Conservation (phyloP, 2,888 invertebrate genomes). For the Drymonia ruficornis region DNA sequence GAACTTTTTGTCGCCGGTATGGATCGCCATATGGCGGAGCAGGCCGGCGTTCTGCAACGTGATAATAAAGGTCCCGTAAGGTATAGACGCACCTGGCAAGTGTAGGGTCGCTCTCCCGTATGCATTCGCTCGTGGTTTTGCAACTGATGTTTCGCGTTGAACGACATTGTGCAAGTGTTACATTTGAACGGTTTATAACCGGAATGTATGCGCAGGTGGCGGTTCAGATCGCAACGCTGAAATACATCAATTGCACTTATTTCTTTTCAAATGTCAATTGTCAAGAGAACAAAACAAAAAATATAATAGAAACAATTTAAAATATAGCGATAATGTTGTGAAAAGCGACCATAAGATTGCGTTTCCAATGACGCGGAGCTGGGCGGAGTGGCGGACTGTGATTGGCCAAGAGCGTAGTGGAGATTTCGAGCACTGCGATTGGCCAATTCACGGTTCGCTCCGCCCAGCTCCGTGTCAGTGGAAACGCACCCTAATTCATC, state of each 20-base stretch:
- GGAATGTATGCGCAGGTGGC: constrained; percentile 80
- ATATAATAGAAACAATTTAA: not conserved
- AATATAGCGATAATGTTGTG: not conserved
- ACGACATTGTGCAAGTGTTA: constrained; percentile 78
- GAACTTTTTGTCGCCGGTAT: constrained; percentile 63
- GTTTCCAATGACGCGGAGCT: too few species aligned
- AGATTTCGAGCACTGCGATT: too few species aligned
- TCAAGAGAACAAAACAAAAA: too few species aligned
- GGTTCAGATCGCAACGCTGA: constrained; percentile 81
- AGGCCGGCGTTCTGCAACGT: constrained; percentile 60
- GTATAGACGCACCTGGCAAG: constrained; percentile 69
- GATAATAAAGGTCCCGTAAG: constrained; percentile 32
- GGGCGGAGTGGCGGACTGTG: too few species aligned
- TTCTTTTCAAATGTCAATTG: constrained; percentile 16
- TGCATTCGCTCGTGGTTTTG: constrained; percentile 83
- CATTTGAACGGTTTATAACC: constrained; percentile 82
- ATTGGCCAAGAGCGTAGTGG: too few species aligned
- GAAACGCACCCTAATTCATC: too few species aligned
- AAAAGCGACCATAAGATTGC: too few species aligned
- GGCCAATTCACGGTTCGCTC: too few species aligned
- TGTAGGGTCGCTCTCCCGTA: constrained; percentile 79
- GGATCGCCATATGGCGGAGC: constrained; percentile 63
- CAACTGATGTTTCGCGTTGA: constrained; percentile 82
- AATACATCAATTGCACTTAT: constrained; percentile 53
- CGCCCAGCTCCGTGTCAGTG: too few species aligned